Evolutionary conservation across 2,113 vertebrate species (phyloP), one percentile per base, ranked within the genome.

Genomic region (Craseonycteris thonglongyai): DNA sequence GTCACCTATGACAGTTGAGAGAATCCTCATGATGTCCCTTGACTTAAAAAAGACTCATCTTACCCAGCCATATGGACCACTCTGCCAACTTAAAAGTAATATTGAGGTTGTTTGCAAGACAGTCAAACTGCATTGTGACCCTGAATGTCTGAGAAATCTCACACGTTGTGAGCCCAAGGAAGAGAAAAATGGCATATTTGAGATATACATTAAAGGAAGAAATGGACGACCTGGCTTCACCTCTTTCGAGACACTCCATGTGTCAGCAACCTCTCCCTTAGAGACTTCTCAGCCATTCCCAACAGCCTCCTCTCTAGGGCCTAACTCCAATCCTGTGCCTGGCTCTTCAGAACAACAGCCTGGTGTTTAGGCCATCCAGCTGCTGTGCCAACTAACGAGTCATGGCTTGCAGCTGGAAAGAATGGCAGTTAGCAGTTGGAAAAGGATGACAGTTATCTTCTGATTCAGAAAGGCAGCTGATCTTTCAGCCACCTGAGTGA

Each of bases 401-500:
- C 96, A 94, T 35, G 78, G 6, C 90, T 88, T 92, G 78, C 78
- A 66, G 58, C 1, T 38, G 92, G 84, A 78, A 95, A 78, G 40
- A 83, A n/a, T n/a, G n/a, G n/a, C n/a, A n/a, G n/a, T n/a, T n/a
- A n/a, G n/a, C n/a, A n/a, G n/a, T n/a, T n/a, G n/a, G n/a, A n/a
- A n/a, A n/a, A n/a, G n/a, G n/a, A 75, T 71, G 88, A 90, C 90
- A 59, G 58, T 72, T 54, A 87, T 42, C 59, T 40, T 91, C 93
- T 96, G 96, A 97, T 94, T 96, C 83, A 79, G 93, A 94, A 78
- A 90, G 75, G 90, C 96, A 96, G 96, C 93, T 96, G 96, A 96
- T 75, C 61, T 40, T 56, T 49, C 66, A 92, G 90, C 65, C 94
- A 88, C 10, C n/a, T 92, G 81, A 90, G 35, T 68, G 33, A 54